These are phyloP conservation scores for Cephus pygmeus DNA, from an alignment of 2,888 invertebrate genomes.

Conservation along the genomic window DNA sequence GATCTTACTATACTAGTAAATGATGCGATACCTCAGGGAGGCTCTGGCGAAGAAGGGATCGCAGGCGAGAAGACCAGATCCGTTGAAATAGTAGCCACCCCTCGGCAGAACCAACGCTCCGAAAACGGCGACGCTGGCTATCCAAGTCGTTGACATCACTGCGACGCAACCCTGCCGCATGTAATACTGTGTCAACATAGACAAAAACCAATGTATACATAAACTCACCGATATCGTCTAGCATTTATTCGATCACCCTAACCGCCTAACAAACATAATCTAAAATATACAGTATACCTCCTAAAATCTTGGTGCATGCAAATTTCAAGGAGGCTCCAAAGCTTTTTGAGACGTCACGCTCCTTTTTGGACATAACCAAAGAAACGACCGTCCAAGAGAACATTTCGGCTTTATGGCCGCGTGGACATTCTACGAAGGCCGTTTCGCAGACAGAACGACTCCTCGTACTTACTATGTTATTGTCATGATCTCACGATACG, in stretches of 20 bases:
- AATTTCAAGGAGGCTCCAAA: not conserved
- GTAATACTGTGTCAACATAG: conserved; percentile 59
- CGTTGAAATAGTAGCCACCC: conserved; percentile 90
- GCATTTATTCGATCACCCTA: not conserved
- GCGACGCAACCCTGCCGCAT: conserved; percentile 84
- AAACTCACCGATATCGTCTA: not conserved
- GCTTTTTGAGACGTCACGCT: not conserved
- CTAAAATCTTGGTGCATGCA: not conserved
- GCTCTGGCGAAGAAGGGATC: conserved; percentile 87
- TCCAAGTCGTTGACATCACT: conserved; percentile 87
- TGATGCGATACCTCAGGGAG: conserved; percentile 69
- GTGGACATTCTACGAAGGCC: not conserved
- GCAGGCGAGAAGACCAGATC: conserved; percentile 86
- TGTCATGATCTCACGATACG: conserved; percentile 3
- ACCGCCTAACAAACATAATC: not conserved
- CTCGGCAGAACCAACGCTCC: conserved; percentile 84
- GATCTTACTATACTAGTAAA: not conserved
- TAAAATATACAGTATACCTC: not conserved
- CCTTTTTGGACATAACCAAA: not conserved
- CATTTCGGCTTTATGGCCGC: not conserved
- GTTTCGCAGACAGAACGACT: not conserved
- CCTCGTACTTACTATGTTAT: not conserved
- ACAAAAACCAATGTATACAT: conserved; percentile 26
- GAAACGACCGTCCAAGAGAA: not conserved
- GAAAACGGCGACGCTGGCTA: conserved; percentile 84